A percentile compares a stretch with the other conserved stretches of the same genome.
Evolutionary conservation across 2,113 vertebrate species (phyloP).

Genomic region (Jaculus jaculus): DNA sequence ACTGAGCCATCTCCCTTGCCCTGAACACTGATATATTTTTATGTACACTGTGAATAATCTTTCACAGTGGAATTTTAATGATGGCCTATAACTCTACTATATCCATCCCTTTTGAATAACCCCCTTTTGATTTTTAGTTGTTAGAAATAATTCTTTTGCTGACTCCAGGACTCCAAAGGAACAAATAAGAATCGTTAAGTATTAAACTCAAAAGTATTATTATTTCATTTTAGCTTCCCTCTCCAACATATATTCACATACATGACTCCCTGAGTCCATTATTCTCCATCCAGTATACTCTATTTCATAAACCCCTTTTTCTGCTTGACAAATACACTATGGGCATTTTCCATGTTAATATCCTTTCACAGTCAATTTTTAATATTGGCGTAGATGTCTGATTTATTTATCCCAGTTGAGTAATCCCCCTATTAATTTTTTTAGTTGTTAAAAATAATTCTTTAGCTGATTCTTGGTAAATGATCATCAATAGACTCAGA

Average conservation of each 20-base stretch:
- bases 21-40: no score
- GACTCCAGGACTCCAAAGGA: not conserved
- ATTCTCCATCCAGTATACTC: no score
- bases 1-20: no score
- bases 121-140: constrained; percentile 3
- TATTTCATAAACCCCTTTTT: no score
- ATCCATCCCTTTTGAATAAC: not conserved
- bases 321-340: no score
- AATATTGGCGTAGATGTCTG: not conserved
- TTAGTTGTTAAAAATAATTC: constrained; percentile 7
- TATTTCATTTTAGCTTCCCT: no score
- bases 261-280: no score
- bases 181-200: no score
- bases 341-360: no score
- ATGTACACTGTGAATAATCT: not conserved
- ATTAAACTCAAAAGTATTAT: no score
- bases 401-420: not conserved
- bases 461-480: constrained; percentile 13
- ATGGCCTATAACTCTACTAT: not conserved
- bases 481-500: not conserved
- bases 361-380: no score
- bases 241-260: no score
- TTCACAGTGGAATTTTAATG: constrained; percentile 35
- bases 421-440: not conserved
- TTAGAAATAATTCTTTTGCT: constrained; percentile 20